Percentiles rank a stretch among this genome's conserved stretches.
These are phyloP conservation scores for Drosophila sproati DNA, from an alignment of 1,140 invertebrate species.

Conservation along the genomic window DNA sequence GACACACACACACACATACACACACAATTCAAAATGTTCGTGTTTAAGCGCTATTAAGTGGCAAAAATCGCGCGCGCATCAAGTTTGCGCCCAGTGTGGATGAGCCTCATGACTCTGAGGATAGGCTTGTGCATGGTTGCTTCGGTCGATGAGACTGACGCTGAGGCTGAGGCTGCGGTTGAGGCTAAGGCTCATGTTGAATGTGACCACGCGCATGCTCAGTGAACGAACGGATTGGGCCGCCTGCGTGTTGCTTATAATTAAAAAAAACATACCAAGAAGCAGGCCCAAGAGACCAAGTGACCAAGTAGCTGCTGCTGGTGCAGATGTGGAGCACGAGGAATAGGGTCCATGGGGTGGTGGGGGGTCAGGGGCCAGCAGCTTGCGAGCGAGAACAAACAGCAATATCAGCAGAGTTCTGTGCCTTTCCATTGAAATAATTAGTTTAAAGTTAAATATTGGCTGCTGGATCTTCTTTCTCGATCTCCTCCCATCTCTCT, in stretches of 20 bases:
- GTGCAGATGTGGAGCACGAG: background rate
- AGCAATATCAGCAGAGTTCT: constrained; percentile 71
- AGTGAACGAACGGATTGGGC: constrained; percentile 55
- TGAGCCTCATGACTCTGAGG: no score
- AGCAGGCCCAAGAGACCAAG: background rate
- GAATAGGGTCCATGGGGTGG: background rate
- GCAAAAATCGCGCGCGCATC: constrained; percentile 81
- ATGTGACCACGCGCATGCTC: constrained; percentile 76
- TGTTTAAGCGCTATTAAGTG: constrained; percentile 84
- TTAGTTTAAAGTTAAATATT: constrained; percentile 84
- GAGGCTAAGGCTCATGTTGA: constrained; percentile 40
- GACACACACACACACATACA: background rate
- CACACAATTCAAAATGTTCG: constrained; percentile 83
- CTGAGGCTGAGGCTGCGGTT: constrained; percentile 10
- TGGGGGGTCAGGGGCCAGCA: background rate
- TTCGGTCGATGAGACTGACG: background rate
- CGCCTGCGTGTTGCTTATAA: constrained; percentile 82
- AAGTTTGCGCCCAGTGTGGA: constrained; percentile 30
- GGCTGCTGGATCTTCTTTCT: constrained; percentile 36
- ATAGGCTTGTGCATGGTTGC: constrained; percentile 1
- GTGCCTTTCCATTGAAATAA: constrained; percentile 84
- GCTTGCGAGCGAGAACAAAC: constrained; percentile 23
- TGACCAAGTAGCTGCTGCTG: no score
- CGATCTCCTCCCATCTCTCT: background rate
- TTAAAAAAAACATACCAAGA: constrained; percentile 79